These are phyloP conservation scores for Hyperoplus immaculatus DNA, from an alignment of 2,797 vertebrate genomes.

Conservation along the genomic window DNA sequence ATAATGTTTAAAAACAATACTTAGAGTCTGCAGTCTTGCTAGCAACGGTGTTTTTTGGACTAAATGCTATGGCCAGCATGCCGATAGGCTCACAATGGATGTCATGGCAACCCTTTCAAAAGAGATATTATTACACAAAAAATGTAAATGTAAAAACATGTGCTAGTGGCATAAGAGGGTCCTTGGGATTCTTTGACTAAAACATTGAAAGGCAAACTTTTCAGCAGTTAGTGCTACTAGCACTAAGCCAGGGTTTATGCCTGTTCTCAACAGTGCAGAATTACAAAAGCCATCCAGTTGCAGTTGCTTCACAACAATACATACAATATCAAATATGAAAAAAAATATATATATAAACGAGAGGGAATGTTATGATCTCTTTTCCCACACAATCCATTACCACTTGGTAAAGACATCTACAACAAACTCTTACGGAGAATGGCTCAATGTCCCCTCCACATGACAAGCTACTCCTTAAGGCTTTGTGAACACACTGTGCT, in stretches of 20 bases:
- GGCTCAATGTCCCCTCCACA: neutral
- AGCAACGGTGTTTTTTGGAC: neutral
- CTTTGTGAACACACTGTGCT: slow-evolving; percentile 37
- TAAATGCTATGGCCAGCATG: neutral
- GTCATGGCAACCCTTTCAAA: too few species aligned
- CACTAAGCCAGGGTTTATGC: neutral
- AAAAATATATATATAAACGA: neutral
- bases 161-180: too few species aligned
- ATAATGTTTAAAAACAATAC: neutral
- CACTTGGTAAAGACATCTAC: neutral
- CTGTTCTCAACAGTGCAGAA: neutral
- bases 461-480: neutral
- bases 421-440: neutral
- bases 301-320: neutral
- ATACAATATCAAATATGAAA: neutral
- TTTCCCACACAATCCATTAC: neutral
- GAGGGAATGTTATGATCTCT: neutral
- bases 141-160: too few species aligned
- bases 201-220: too few species aligned
- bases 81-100: neutral
- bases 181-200: too few species aligned
- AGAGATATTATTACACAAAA: too few species aligned
- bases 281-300: neutral
- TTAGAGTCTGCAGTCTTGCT: neutral
- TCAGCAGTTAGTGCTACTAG: too few species aligned